These are phyloP conservation scores for Odontocolon sp. DNA, from an alignment of 2,888 invertebrate species.

Conservation along the genomic window DNA sequence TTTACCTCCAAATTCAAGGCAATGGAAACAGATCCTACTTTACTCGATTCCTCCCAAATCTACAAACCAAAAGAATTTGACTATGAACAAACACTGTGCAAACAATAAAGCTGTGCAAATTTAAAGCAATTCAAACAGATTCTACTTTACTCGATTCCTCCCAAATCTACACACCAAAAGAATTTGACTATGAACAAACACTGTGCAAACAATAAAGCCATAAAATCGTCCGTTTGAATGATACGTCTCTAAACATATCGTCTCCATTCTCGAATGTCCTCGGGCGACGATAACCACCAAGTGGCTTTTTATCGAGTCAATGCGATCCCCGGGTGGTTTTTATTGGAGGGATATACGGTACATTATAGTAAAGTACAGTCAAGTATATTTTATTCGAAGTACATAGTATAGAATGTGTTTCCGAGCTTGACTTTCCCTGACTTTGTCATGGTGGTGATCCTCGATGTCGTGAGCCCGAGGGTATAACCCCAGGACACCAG, in stretches of 20 bases:
- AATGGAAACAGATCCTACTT: too few relatives aligned
- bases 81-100: not conserved
- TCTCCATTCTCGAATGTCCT: not conserved
- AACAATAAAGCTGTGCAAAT: constrained; percentile 1
- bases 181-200: not conserved
- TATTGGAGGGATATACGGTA: constrained; percentile 66
- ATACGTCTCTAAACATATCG: not conserved
- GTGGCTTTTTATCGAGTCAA: constrained; percentile 73
- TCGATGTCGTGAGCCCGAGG: constrained; percentile 3
- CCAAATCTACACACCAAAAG: too few relatives aligned
- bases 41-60: too few relatives aligned
- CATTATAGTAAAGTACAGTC: constrained; percentile 1
- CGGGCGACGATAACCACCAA: constrained; percentile 66
- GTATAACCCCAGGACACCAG: constrained; percentile 12
- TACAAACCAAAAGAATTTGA: too few relatives aligned
- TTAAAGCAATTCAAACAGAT: too few relatives aligned
- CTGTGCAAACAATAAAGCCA: not conserved
- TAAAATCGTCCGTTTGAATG: constrained; percentile 61
- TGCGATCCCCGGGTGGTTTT: constrained; percentile 67
- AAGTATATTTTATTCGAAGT: not conserved
- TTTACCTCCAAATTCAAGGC: too few relatives aligned
- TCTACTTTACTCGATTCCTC: too few relatives aligned
- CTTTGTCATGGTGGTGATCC: constrained; percentile 11
- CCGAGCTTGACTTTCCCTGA: not conserved
- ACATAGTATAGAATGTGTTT: not conserved